Base-by-base conservation (phyloP, 2,888 invertebrate genomes). In the Eristalis arbustorum region DNA sequence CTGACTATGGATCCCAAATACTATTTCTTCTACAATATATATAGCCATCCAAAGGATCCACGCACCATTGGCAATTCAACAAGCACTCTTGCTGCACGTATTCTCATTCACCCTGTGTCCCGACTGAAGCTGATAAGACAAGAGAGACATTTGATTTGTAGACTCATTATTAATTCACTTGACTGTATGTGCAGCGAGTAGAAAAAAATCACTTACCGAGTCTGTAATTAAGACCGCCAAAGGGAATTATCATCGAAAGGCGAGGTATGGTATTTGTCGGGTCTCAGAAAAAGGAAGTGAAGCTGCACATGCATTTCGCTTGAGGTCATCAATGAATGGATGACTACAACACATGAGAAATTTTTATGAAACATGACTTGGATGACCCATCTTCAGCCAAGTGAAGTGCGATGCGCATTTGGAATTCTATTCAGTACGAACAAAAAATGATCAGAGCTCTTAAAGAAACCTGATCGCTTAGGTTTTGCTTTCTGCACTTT, bases 111-210 rank as follows among this genome's bases (percentile, higher is more conserved):
- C 49, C 49, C 49, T 56, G 13, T 69, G 8, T 22, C 34, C 22
- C 18, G 28, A 40, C n/a, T 23, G 68, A 37, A 68, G 34, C 34
- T 57, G 13, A 34, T 31, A 63, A 37, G 73, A 56, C 64, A 23
- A 37, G 56, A 74, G 64, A 57, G 56, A 42, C 11, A 74, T 73
- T 73, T 73, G 73, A 63, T 73, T 73, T 64, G 63, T 74, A 57
- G 56, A 74, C 73, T 57, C 64, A 74, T 74, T 88, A 89, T 78
- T 88, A 89, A 84, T 76, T 88, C 80, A 75, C 78, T 62, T 72
- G 76, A 63, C 74, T 59, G 34, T 68, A 67, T 18, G 49, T 18
- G 49, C 49, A 40, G 6, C 13, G 40, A 31, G 34, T 37, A 40
- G 23, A 64, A 18, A 23, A n/a, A 40, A 64, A 64, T 40, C 40